Evolutionary conservation across 2,113 vertebrate species (phyloP), one percentile per base, ranked within the genome.

Genomic region (Falco punctatus): DNA sequence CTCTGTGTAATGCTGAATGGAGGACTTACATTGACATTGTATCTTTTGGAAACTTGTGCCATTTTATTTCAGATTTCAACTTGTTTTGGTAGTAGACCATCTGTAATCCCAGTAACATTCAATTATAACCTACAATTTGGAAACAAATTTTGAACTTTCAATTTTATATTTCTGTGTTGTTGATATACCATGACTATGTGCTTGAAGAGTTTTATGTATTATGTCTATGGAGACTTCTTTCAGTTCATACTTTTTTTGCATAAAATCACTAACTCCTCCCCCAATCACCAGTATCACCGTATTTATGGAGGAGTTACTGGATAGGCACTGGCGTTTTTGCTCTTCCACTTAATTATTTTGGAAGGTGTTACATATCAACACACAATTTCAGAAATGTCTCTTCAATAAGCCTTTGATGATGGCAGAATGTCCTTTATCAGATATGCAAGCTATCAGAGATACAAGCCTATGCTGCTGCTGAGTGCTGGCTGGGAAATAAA

Each of bases 211-310:
- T 21, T 21, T 49, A 18, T 78, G 19, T 32, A 24, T 35, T 38
- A 33, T 12, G 15, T 18, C 30, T 66, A 54, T 1, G 1, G 32
- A 52, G 65, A 81, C 10, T 49, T 52, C 35, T 65, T 77, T 65
- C 38, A 33, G 64, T 81, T 71, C 21, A n/a, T 52, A 52, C 38
- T 7, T 52, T 81, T n/a, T 26, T 52, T 24, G 11, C 40, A 58
- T 44, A 77, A 52, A 86, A 54, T 48, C n/a, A 30, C 27, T 21
- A 58, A 51, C 13, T 58, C 4, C 32, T 27, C 15, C 26, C 7
- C 35, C 9, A 49, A 0, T 52, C 19, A 23, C 52, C 4, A 42
- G 21, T 22, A 35, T 44, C 9, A 15, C 9, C 4, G 2, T 15
- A 33, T 78, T 86, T 78, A 55, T 66, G 57, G 65, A 66, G 48